phyloP scores from a whole-genome alignment of 2,888 invertebrate species.

The Tiliacea citrago region DNA sequence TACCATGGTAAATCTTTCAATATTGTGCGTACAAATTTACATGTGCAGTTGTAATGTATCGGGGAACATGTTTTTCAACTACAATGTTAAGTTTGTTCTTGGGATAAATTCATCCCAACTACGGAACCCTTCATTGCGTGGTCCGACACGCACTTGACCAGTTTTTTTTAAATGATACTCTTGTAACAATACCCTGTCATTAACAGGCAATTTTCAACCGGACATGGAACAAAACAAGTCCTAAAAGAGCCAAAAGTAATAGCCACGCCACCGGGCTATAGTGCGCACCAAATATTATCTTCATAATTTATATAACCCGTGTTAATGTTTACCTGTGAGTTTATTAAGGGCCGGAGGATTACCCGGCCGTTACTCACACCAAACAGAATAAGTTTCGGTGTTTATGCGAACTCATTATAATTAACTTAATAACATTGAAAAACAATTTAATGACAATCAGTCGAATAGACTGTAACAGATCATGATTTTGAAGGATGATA shows the following conservation, averaged over 20 bases:
- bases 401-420: neutral
- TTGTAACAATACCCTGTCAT: neutral
- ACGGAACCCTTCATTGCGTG: too few relatives aligned
- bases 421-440: neutral
- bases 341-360: conserved; percentile 70
- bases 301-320: conserved; percentile 70
- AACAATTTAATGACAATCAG: neutral
- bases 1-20: too few relatives aligned
- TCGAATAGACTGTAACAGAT: neutral
- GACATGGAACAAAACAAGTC: conserved; percentile 11
- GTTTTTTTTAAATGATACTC: neutral
- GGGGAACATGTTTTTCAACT: too few relatives aligned
- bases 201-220: conserved; percentile 13
- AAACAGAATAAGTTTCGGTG: conserved; percentile 7
- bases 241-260: conserved; percentile 19
- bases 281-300: conserved; percentile 57
- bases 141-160: too few relatives aligned
- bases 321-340: conserved; percentile 74
- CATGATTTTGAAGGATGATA: neutral
- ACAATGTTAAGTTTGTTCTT: too few relatives aligned
- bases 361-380: conserved; percentile 61
- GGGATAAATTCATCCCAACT: too few relatives aligned
- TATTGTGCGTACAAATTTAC: too few relatives aligned
- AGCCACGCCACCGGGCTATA: conserved; percentile 7
- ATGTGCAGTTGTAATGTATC: too few relatives aligned